A percentile compares a stretch with the other conserved stretches of the same genome.
phyloP scores from a whole-genome alignment of 2,888 invertebrate genomes.

The Drosophila borborema region DNA sequence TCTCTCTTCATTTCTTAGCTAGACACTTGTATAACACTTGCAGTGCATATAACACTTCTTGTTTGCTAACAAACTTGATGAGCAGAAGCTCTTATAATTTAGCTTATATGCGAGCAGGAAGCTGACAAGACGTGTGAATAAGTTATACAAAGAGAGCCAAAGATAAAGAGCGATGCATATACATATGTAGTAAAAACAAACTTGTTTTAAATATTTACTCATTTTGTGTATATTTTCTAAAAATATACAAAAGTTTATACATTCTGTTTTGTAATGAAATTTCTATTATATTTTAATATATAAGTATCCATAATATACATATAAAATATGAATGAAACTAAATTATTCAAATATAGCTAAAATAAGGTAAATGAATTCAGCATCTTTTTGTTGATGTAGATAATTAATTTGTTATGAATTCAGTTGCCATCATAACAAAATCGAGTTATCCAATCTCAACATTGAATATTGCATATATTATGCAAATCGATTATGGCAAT shows the following conservation, averaged over 20 bases:
- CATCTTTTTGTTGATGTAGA: background rate
- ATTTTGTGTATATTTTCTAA: background rate
- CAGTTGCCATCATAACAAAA: background rate
- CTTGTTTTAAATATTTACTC: background rate
- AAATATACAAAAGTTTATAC: background rate
- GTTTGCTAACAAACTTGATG: background rate
- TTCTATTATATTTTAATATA: background rate
- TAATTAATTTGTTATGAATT: background rate
- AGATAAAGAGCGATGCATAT: background rate
- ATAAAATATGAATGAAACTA: background rate
- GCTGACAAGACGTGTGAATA: background rate
- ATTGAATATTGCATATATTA: background rate
- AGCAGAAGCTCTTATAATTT: slow-evolving; percentile 3
- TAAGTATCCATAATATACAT: background rate
- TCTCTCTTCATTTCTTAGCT: background rate
- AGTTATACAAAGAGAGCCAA: background rate
- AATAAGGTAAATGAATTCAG: background rate
- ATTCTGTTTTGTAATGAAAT: background rate
- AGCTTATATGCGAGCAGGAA: background rate
- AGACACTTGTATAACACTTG: background rate
- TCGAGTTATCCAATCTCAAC: background rate
- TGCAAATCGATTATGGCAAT: background rate
- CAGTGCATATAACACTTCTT: background rate
- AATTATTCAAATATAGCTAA: background rate
- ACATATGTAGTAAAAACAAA: background rate